Evolutionary conservation across 2,888 invertebrate species (phyloP).

Genomic region (Noctuana brunneofusca): DNA sequence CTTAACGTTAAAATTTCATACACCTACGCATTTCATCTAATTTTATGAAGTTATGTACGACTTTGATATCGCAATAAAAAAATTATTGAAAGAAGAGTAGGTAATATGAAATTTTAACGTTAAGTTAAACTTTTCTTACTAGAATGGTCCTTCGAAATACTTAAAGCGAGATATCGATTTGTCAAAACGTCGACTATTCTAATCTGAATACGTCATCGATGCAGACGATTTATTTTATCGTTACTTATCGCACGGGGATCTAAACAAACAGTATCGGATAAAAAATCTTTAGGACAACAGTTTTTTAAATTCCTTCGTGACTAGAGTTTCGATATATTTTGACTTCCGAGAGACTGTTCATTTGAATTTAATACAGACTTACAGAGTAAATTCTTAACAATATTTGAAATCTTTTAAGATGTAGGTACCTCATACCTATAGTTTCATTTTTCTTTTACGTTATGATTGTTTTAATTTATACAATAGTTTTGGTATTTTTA

Average conservation of each 20-base stretch:
- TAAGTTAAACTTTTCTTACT: no score
- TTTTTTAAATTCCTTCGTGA: slow-evolving; percentile 40
- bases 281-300: slow-evolving; percentile 42
- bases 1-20: no score
- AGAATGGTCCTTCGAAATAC: not conserved
- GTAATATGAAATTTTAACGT: not conserved
- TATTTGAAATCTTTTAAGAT: no score
- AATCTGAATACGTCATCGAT: slow-evolving; percentile 22
- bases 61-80: no score
- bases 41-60: no score
- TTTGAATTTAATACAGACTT: not conserved
- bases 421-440: no score
- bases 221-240: slow-evolving; percentile 71
- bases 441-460: no score
- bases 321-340: not conserved
- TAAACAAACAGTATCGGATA: slow-evolving; percentile 52
- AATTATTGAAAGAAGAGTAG: no score
- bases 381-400: not conserved
- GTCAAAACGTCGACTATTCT: slow-evolving; percentile 9
- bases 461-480: no score
- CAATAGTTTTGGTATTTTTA: no score
- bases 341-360: not conserved
- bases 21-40: no score
- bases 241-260: slow-evolving; percentile 68
- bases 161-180: slow-evolving; percentile 8